These are phyloP conservation scores for Diadophis punctatus DNA, from an alignment of 2,113 vertebrate species.

Conservation along the genomic window DNA sequence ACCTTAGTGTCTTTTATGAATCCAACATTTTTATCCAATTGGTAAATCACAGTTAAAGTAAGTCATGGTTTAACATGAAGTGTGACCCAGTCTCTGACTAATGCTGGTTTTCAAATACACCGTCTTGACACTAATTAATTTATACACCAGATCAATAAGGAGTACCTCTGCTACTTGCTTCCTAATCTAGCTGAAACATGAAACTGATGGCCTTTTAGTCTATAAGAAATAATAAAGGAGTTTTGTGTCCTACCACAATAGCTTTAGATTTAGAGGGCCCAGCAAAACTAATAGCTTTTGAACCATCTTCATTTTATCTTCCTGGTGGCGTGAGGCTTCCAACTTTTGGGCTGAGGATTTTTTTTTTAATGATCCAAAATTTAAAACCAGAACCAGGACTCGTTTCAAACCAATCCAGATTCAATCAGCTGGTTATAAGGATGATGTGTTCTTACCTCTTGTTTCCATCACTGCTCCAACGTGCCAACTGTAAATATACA, in stretches of 20 bases:
- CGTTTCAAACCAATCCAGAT: neutral
- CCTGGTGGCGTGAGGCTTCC: neutral
- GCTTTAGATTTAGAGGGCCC: neutral
- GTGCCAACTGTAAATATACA: slow-evolving; percentile 35
- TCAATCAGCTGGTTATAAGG: neutral
- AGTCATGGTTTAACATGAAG: neutral
- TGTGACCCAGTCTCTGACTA: neutral
- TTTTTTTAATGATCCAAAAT: neutral
- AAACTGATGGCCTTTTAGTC: too few relatives aligned
- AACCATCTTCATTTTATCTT: neutral
- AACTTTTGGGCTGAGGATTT: neutral
- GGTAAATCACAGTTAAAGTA: neutral
- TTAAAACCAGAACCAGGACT: slow-evolving; percentile 13
- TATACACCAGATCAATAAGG: neutral
- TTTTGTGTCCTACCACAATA: neutral
- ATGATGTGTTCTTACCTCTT: neutral
- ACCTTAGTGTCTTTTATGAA: neutral
- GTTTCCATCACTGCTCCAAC: slow-evolving; percentile 37
- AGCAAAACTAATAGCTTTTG: too few relatives aligned
- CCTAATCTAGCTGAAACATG: neutral
- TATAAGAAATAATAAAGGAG: neutral
- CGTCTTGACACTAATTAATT: neutral
- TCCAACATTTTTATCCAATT: neutral
- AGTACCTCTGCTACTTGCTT: neutral
- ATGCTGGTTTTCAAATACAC: neutral